phyloP scores from a whole-genome alignment of 2,113 vertebrate genomes.

The Cyprinodon variegatus region DNA sequence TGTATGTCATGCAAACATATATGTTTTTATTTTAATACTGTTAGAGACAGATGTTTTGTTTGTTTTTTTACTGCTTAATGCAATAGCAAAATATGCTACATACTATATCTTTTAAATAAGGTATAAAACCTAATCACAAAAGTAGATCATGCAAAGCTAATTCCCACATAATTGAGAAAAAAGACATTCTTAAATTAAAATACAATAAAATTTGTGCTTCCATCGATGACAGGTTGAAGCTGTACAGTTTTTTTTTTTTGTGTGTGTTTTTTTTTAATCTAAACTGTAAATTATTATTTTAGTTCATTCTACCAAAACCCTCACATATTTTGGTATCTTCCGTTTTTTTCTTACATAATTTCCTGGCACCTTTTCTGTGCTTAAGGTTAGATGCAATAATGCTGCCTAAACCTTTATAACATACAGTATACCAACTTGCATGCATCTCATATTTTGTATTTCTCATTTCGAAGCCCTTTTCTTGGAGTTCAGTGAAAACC shows the following conservation, averaged over 20 bases:
- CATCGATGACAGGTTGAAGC: neutral
- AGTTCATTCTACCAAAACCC: slow-evolving; percentile 10
- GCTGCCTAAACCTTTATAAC: slow-evolving; percentile 47
- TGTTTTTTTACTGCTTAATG: too few relatives aligned
- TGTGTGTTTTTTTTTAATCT: neutral
- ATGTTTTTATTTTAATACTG: neutral
- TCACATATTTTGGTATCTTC: slow-evolving; percentile 23
- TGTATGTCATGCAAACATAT: neutral
- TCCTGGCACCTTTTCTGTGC: slow-evolving; percentile 42
- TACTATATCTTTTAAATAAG: too few relatives aligned
- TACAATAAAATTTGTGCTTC: neutral
- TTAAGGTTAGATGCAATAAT: slow-evolving; percentile 44
- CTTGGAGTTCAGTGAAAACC: slow-evolving; percentile 42
- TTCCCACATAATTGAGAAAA: too few relatives aligned
- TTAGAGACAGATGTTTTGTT: too few relatives aligned
- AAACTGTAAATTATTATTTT: neutral
- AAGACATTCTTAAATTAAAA: too few relatives aligned
- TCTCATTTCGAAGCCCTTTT: slow-evolving; percentile 19
- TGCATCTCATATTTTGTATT: slow-evolving; percentile 20
- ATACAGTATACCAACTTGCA: slow-evolving; percentile 35
- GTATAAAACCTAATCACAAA: too few relatives aligned
- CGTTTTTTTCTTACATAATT: slow-evolving; percentile 26
- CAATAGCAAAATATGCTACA: too few relatives aligned
- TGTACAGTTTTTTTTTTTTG: too few relatives aligned
- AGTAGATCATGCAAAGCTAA: too few relatives aligned